Evolutionary conservation across 2,888 invertebrate species (phyloP).

Genomic region (Agrotis clavis): DNA sequence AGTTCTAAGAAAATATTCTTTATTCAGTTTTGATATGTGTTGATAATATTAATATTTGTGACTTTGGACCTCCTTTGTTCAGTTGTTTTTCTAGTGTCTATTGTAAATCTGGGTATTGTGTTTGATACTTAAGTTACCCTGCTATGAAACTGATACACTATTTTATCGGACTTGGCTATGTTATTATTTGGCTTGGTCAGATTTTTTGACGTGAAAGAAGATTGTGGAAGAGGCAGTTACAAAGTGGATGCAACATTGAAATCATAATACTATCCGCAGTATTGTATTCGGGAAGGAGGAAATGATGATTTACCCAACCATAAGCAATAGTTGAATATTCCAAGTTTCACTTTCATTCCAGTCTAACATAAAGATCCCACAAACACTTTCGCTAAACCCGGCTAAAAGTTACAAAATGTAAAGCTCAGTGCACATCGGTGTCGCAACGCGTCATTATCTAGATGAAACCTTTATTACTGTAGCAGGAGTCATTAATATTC

Average conservation of each 20-base stretch:
- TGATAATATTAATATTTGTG: conserved; percentile 56
- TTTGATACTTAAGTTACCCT: neutral
- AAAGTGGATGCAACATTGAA: neutral
- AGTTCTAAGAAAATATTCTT: conserved; percentile 56
- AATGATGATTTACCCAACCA: neutral
- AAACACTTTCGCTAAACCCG: conserved; percentile 60
- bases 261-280: neutral
- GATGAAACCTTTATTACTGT: conserved; percentile 71
- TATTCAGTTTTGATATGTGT: conserved; percentile 50
- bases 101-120: conserved; percentile 22
- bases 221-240: neutral
- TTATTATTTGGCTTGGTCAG: neutral
- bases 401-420: conserved; percentile 68
- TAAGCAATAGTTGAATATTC: conserved; percentile 2
- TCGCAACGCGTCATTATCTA: conserved; percentile 72
- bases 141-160: neutral
- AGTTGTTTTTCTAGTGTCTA: neutral
- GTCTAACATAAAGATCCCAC: conserved; percentile 42
- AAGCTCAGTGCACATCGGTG: conserved; percentile 67
- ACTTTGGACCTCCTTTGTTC: conserved; percentile 50
- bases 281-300: neutral
- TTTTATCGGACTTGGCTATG: neutral
- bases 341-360: conserved; percentile 31
- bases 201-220: neutral
- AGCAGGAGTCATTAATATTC: conserved; percentile 69